Conservation (phyloP, 2,113 vertebrate species). For the Ammodytes dubius region DNA sequence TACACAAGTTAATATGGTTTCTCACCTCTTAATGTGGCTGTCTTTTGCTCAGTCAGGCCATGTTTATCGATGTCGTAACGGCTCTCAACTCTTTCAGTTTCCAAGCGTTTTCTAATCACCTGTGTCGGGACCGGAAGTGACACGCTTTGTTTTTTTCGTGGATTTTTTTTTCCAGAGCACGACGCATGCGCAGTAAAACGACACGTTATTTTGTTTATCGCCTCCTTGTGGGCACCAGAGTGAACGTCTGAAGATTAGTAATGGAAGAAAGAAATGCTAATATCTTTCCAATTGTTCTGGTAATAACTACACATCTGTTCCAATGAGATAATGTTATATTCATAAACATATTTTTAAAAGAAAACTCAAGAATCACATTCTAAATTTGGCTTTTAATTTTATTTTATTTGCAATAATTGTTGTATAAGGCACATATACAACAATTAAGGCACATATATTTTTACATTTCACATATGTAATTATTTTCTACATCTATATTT, state of each 20-base stretch:
- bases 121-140: constrained; percentile 39
- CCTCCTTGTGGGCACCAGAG: constrained; percentile 27
- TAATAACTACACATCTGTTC: too few species aligned
- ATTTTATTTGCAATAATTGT: too few species aligned
- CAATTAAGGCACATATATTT: too few species aligned
- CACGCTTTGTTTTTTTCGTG: neutral
- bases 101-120: constrained; percentile 1
- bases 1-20: accelerated
- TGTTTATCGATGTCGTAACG: neutral
- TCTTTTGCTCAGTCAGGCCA: constrained; percentile 27
- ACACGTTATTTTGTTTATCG: neutral
- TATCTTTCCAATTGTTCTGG: too few species aligned
- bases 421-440: too few species aligned
- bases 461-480: too few species aligned
- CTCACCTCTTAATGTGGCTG: constrained; percentile 41
- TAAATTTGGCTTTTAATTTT: too few species aligned
- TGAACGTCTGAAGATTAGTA: neutral
- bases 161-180: neutral
- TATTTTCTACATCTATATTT: too few species aligned
- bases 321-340: too few species aligned
- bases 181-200: neutral
- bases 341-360: too few species aligned
- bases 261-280: too few species aligned
- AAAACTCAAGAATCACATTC: too few species aligned
- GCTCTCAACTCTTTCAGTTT: constrained; percentile 23